Base-by-base conservation (phyloP, 2,888 invertebrate species). In the Tachina lurida region DNA sequence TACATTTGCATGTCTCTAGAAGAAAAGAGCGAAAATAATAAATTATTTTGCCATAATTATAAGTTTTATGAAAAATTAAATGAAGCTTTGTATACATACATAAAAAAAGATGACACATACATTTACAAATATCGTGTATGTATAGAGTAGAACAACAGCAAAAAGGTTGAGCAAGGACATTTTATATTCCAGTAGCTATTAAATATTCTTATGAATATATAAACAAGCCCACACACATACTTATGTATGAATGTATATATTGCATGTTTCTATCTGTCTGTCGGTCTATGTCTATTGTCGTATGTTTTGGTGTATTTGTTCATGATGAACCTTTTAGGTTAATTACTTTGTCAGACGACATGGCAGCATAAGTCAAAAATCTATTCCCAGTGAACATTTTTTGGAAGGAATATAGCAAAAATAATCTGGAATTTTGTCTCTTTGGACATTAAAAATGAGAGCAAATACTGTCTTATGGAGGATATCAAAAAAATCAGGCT, bases 251-350 rank as follows among this genome's bases (percentile, higher is more conserved):
- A 19, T 15, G 0, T 31, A 56, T 5, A 2, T 56, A 31, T 75
- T 63, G 41, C 39, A 4, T 52, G 54, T 45, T 8, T 58, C 39
- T 9, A 8, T 17, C 9, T 41, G 31, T 56, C 52, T 43, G 41
- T 41, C 62, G 5, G 10, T 76, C 5, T 41, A 49, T 17, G 19
- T 15, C 13, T 22, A 15, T 62, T 17, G 13, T 19, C 45, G 10
- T 41, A n/a, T 9, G 41, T 41, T 62, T 62, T 41, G 19, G 13
- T 80, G 19, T 52, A 45, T 74, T 60, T 67, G 39, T 74, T 41
- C 17, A 60, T 60, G 75, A 88, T 89, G 86, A 88, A 87, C 88
- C 91, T 91, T 91, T 91, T 91, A 91, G 91, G 91, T 91, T 91
- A 91, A 91, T 91, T 91, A 89, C 89, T 87, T 74, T 81, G 80